These are phyloP conservation scores for Philypnodon macrostomus DNA, from an alignment of 2,797 vertebrate genomes.

Conservation along the genomic window DNA sequence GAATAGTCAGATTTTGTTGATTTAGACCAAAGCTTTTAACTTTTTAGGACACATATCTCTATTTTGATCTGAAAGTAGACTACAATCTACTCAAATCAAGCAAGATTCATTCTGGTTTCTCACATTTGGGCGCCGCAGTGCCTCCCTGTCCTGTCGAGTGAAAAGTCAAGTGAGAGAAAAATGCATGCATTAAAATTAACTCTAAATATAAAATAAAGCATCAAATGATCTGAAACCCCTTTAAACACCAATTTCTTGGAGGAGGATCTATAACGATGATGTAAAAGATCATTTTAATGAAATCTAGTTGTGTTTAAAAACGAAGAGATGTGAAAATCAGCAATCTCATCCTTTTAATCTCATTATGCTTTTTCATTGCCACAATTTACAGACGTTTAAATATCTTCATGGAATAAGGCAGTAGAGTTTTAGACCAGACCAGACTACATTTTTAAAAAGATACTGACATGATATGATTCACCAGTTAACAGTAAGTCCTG, in stretches of 20 bases:
- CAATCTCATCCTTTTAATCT: not conserved
- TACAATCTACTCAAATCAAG: conserved; percentile 51
- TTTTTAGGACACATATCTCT: conserved; percentile 13
- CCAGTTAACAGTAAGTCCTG: too few species aligned
- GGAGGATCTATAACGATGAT: not conserved
- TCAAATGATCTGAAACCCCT: conserved; percentile 8
- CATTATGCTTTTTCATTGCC: not conserved
- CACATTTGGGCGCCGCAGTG: conserved; percentile 62
- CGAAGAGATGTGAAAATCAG: not conserved
- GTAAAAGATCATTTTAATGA: not conserved
- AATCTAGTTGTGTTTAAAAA: not conserved
- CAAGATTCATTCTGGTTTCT: conserved; percentile 48
- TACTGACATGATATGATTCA: too few species aligned
- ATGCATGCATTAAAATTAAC: conserved; percentile 51
- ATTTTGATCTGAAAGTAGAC: conserved; percentile 24
- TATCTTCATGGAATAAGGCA: too few species aligned
- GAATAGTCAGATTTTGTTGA: not conserved
- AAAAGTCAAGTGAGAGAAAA: conserved; percentile 52
- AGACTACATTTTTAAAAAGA: too few species aligned
- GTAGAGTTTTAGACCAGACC: too few species aligned
- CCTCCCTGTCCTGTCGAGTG: conserved; percentile 59
- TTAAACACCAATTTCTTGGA: too few species aligned
- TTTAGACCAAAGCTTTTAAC: conserved; percentile 19
- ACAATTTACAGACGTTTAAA: too few species aligned
- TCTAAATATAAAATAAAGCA: conserved; percentile 11